Conservation (phyloP, 2,888 invertebrate genomes). For the Esperia sulphurella region DNA sequence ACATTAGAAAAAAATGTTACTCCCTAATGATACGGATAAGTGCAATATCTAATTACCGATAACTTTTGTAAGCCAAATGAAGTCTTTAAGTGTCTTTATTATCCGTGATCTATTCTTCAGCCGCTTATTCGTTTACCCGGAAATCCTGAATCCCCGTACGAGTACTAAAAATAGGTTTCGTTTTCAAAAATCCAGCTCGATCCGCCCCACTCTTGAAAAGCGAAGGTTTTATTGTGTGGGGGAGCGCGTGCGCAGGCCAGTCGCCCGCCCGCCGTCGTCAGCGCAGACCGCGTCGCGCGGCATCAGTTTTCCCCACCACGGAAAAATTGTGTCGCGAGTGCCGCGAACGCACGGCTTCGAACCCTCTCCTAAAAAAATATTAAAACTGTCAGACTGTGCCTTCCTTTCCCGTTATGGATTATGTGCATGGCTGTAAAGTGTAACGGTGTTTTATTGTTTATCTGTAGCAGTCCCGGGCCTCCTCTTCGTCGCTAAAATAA, state of each 20-base stretch:
- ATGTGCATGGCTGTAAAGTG: constrained; percentile 72
- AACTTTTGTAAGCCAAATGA: no score
- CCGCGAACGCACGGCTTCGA: constrained; percentile 17
- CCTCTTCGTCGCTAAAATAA: constrained; percentile 35
- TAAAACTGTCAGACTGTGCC: constrained; percentile 8
- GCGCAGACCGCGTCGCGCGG: constrained; percentile 66
- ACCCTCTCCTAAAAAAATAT: constrained; percentile 7
- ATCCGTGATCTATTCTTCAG: no score
- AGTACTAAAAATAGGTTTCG: constrained; percentile 13
- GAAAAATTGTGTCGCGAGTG: constrained; percentile 75
- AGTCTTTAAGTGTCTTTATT: no score
- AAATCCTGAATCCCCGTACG: constrained; percentile 18
- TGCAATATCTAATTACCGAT: no score
- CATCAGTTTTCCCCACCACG: constrained; percentile 62
- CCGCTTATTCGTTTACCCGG: constrained; percentile 3
- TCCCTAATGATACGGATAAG: no score
- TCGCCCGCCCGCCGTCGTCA: constrained; percentile 59
- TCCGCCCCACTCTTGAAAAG: constrained; percentile 60
- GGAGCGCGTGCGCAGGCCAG: constrained; percentile 45
- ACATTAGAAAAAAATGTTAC: no score
- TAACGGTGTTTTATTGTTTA: constrained; percentile 51
- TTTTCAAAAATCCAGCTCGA: constrained; percentile 39
- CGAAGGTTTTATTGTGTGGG: constrained; percentile 68
- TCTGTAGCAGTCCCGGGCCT: constrained; percentile 58
- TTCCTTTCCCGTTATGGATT: constrained; percentile 54